phyloP scores from a whole-genome alignment of 2,113 vertebrate genomes.

The Sardina pilchardus region DNA sequence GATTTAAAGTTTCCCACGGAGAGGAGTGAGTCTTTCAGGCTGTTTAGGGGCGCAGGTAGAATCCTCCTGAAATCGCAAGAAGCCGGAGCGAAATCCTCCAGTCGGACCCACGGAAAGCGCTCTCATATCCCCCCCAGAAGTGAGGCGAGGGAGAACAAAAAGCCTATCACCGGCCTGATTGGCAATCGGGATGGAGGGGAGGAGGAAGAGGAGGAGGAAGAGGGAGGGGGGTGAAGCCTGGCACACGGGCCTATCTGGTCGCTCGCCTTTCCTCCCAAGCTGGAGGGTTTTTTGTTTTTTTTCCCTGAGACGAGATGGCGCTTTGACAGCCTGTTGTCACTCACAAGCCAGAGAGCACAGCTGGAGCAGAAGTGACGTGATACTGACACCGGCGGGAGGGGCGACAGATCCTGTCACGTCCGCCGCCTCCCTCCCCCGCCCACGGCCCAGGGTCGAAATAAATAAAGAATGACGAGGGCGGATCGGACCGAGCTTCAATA shows the following conservation, averaged over 20 bases:
- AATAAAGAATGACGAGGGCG: background rate
- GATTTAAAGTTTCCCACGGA: slow-evolving; percentile 5
- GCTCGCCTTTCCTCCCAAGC: background rate
- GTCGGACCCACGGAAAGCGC: slow-evolving; percentile 21
- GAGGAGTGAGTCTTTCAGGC: background rate
- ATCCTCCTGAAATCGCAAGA: background rate
- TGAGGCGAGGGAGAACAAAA: slow-evolving; percentile 28
- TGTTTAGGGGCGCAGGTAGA: background rate
- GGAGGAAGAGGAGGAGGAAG: background rate
- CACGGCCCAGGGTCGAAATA: background rate
- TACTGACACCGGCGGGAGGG: background rate
- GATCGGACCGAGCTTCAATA: background rate
- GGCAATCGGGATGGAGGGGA: slow-evolving; percentile 30
- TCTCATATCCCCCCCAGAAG: slow-evolving; percentile 26
- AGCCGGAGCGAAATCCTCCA: slow-evolving; percentile 26
- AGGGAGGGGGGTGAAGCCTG: background rate
- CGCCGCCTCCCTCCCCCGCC: background rate
- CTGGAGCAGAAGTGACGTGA: slow-evolving; percentile 5
- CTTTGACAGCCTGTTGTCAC: slow-evolving; percentile 10
- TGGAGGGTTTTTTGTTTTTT: background rate
- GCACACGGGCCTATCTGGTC: background rate
- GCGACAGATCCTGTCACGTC: background rate
- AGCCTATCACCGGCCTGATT: slow-evolving; percentile 33
- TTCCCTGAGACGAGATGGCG: background rate
- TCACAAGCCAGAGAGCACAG: slow-evolving; percentile 3